Conservation (phyloP, 2,888 invertebrate species). For the Carcina quercana region DNA sequence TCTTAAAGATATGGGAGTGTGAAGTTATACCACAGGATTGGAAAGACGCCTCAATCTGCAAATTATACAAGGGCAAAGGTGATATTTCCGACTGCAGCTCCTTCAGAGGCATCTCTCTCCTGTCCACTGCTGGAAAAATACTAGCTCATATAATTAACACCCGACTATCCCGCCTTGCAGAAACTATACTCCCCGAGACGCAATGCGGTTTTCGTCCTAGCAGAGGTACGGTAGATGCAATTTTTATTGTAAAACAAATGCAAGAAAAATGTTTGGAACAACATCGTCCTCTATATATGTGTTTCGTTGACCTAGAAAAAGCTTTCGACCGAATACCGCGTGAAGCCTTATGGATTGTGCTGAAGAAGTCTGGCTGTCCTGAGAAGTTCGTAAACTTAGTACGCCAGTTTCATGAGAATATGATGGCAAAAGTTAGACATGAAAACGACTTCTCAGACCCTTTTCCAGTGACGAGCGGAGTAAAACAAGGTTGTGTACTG, state of each 20-base stretch:
- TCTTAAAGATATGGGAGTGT: background rate
- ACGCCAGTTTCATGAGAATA: constrained; percentile 11
- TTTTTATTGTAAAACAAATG: constrained; percentile 8
- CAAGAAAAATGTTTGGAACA: constrained; percentile 11
- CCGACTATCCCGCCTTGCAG: constrained; percentile 8
- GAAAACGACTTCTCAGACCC: constrained; percentile 2
- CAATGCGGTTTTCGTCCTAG: constrained; percentile 17
- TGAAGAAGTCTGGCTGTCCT: constrained; percentile 8
- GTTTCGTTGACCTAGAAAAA: constrained; percentile 9
- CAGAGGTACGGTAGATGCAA: constrained; percentile 14
- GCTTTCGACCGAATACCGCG: too few species aligned
- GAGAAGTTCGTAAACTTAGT: constrained; percentile 12
- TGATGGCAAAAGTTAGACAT: background rate
- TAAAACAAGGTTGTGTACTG: constrained; percentile 16
- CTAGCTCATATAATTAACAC: constrained; percentile 1
- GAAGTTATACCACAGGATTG: background rate
- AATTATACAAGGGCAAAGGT: background rate
- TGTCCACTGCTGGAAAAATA: background rate
- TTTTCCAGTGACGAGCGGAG: constrained; percentile 13
- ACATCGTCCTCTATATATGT: constrained; percentile 4
- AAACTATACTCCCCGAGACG: constrained; percentile 15
- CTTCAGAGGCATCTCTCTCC: background rate
- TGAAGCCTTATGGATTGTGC: constrained; percentile 10
- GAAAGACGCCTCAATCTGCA: background rate
- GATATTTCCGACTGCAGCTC: background rate